A percentile compares a stretch with the other conserved stretches of the same genome.
These are phyloP conservation scores for Carapus acus DNA, from an alignment of 2,797 vertebrate genomes.

Conservation along the genomic window DNA sequence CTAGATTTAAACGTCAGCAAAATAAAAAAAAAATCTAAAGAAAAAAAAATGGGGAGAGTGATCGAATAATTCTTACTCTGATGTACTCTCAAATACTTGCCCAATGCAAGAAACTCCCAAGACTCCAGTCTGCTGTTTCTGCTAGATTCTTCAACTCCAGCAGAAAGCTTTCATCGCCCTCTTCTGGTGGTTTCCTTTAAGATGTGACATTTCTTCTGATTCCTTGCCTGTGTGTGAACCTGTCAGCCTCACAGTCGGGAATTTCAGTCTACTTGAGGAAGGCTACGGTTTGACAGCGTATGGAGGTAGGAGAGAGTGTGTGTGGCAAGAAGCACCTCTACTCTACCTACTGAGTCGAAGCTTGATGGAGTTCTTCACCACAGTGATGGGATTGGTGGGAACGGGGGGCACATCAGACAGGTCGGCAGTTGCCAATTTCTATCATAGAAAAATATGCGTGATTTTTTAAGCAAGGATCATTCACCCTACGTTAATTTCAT, in stretches of 20 bases:
- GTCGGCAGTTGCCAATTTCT: constrained; percentile 76
- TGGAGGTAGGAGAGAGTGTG: neutral
- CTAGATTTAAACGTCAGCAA: constrained; percentile 38
- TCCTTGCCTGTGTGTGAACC: neutral
- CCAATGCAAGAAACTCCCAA: constrained; percentile 28
- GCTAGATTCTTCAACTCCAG: constrained; percentile 40
- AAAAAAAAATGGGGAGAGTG: no score
- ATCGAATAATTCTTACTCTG: no score
- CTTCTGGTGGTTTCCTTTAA: constrained; percentile 67
- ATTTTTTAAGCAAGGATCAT: no score
- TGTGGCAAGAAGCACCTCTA: constrained; percentile 1
- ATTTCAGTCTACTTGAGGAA: constrained; percentile 2
- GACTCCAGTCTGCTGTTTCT: constrained; percentile 28
- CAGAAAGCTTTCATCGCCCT: constrained; percentile 79
- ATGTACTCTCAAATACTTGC: no score
- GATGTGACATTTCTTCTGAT: neutral
- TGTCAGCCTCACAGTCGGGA: neutral
- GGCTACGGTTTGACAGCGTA: constrained; percentile 1
- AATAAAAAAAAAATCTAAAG: no score
- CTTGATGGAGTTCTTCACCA: constrained; percentile 84
- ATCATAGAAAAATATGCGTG: neutral
- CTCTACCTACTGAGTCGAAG: constrained; percentile 83
- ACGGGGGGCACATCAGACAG: constrained; percentile 78
- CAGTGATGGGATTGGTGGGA: constrained; percentile 75
- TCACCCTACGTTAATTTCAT: no score